Evolutionary conservation across 1,140 invertebrate genomes (phyloP).

Genomic region (Pogonognathellus flavescens): DNA sequence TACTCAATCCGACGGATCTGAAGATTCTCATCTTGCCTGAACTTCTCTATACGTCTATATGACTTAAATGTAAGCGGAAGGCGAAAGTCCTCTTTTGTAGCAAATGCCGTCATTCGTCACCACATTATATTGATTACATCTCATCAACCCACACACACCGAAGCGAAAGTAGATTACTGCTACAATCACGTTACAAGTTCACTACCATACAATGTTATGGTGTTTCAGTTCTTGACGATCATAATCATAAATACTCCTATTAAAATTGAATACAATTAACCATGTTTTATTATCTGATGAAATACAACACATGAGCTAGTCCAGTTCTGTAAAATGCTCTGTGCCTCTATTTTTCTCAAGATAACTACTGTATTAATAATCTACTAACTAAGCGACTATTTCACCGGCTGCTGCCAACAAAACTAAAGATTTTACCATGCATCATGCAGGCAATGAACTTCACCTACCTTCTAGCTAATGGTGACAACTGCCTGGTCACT

Average conservation of each 20-base stretch:
- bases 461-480: neutral
- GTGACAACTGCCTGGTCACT: neutral
- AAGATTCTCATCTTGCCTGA: neutral
- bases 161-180: too few species aligned
- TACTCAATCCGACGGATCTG: neutral
- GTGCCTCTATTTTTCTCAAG: too few species aligned
- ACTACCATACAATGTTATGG: too few species aligned
- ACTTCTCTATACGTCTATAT: neutral
- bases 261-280: too few species aligned
- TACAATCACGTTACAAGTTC: too few species aligned
- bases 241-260: too few species aligned
- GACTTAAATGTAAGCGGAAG: conserved; percentile 3
- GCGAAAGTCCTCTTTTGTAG: conserved; percentile 29
- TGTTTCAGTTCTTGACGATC: too few species aligned
- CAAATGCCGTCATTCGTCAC: conserved; percentile 21
- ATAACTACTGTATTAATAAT: too few species aligned
- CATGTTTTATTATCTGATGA: too few species aligned
- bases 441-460: conserved; percentile 26
- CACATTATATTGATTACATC: neutral
- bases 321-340: too few species aligned
- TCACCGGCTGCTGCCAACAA: neutral
- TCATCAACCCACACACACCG: too few species aligned
- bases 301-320: too few species aligned
- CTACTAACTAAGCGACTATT: neutral
- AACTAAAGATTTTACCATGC: neutral